Evolutionary conservation across 2,888 invertebrate species (phyloP).

Genomic region (Chouioia cunea): DNA sequence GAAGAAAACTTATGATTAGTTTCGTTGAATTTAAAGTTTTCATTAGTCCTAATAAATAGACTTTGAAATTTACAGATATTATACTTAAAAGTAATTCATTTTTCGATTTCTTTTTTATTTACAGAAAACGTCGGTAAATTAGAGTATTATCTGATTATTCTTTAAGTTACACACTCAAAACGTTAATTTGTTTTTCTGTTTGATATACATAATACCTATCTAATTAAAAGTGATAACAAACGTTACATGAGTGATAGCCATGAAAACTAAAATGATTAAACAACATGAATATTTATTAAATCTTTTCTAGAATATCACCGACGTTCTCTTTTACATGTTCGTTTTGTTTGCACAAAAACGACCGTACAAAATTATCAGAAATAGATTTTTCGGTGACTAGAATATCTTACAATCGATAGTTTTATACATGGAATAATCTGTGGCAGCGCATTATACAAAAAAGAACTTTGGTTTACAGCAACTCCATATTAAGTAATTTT

Average conservation of each 20-base stretch:
- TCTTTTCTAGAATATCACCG: conserved; percentile 13
- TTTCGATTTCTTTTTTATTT: conserved; percentile 6
- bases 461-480: conserved; percentile 67
- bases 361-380: conserved; percentile 57
- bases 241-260: too few relatives aligned
- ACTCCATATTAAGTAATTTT: conserved; percentile 49
- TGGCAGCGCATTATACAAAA: conserved; percentile 59
- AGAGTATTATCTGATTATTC: conserved; percentile 3
- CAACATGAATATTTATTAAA: conserved; percentile 16
- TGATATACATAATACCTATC: neutral
- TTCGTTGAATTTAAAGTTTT: conserved; percentile 38
- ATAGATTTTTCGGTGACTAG: conserved; percentile 66
- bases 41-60: conserved; percentile 6
- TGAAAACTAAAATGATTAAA: conserved; percentile 20
- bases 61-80: conserved; percentile 21
- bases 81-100: conserved; percentile 12
- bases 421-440: conserved; percentile 55
- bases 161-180: neutral
- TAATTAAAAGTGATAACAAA: neutral
- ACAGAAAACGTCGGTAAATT: conserved; percentile 33
- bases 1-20: conserved; percentile 13
- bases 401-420: conserved; percentile 65
- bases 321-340: conserved; percentile 36
- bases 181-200: neutral
- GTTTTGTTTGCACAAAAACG: conserved; percentile 32